Conservation (phyloP, 2,888 invertebrate genomes). For the Pegoplata infirma region DNA sequence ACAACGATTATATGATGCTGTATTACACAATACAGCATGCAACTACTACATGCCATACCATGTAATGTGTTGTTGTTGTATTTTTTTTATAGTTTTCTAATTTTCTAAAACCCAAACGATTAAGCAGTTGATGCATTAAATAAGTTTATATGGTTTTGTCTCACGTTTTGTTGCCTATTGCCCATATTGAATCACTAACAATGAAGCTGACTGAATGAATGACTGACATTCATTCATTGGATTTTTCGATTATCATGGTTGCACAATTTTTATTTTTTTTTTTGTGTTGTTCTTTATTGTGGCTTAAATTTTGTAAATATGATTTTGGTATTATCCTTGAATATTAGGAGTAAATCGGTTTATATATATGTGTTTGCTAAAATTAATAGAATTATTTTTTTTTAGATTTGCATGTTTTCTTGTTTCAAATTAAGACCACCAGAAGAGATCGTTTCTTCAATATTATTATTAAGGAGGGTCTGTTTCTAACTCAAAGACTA, state of each 20-base stretch:
- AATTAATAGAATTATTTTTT: no score
- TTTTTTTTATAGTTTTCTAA: background rate
- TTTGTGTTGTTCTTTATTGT: constrained; percentile 27
- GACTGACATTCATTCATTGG: constrained; percentile 8
- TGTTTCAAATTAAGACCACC: no score
- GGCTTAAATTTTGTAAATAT: constrained; percentile 28
- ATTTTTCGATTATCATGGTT: constrained; percentile 32
- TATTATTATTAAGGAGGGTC: no score
- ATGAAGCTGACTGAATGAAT: background rate
- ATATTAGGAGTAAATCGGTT: constrained; percentile 36
- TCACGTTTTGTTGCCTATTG: constrained; percentile 55
- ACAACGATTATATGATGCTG: no score
- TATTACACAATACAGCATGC: background rate
- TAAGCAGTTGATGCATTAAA: constrained; percentile 54
- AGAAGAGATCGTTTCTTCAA: no score
- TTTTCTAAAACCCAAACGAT: constrained; percentile 27
- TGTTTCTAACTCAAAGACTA: no score
- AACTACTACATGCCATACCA: background rate
- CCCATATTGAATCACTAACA: constrained; percentile 30
- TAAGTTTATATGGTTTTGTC: constrained; percentile 42
- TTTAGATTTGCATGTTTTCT: no score
- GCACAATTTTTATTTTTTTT: constrained; percentile 23
- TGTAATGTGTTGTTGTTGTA: background rate
- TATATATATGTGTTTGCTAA: background rate
- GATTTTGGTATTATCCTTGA: constrained; percentile 9